Conservation (phyloP, 2,888 invertebrate genomes). For the Caenorhabditis zanzibari region DNA sequence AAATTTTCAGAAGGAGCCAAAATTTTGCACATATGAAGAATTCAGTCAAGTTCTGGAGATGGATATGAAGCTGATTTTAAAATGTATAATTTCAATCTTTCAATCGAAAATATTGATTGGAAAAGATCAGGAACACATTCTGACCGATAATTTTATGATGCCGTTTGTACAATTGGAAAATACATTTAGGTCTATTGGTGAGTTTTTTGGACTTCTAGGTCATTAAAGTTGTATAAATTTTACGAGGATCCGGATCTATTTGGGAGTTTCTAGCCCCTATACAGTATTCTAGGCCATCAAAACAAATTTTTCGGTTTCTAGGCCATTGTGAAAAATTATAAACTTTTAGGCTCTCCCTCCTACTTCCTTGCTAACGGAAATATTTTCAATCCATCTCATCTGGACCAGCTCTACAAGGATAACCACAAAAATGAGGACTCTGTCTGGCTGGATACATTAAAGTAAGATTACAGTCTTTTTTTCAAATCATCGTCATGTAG, state of each 20-base stretch:
- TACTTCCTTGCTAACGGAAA: neutral
- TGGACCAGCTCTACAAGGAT: conserved; percentile 1
- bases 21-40: conserved; percentile 1
- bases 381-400: neutral
- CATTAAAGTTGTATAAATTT: neutral
- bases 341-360: neutral
- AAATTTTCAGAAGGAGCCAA: neutral
- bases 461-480: too few relatives aligned
- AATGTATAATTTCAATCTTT: conserved; percentile 1
- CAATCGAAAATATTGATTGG: neutral
- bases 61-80: neutral
- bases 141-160: neutral
- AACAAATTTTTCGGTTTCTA: too few relatives aligned
- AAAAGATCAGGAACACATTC: neutral
- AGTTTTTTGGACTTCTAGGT: neutral
- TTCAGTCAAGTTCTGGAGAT: neutral
- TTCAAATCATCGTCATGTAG: too few relatives aligned
- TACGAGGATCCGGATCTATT: too few relatives aligned
- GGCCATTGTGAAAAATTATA: neutral
- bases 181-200: neutral
- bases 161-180: neutral
- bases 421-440: neutral
- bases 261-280: too few relatives aligned
- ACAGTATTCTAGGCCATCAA: too few relatives aligned
- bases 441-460: neutral